Evolutionary conservation across 2,113 vertebrate genomes (phyloP).

Genomic region (Pungitius pungitius): DNA sequence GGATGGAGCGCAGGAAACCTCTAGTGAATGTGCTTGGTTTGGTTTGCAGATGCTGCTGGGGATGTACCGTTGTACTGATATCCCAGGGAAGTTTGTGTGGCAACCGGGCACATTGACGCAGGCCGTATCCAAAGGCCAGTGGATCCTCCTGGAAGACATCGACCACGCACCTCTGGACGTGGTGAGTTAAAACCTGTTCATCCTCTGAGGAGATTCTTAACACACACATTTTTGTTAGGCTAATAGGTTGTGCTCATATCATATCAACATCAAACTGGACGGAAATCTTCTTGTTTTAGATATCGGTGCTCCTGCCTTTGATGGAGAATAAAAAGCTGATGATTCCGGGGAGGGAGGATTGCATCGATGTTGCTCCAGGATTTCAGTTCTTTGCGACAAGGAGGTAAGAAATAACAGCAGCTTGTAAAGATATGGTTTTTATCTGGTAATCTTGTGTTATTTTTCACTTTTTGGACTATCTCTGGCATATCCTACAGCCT

Average conservation of each 20-base stretch:
- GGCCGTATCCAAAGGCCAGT: constrained; percentile 90
- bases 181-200: constrained; percentile 76
- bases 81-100: constrained; percentile 97
- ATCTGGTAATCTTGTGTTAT: not conserved
- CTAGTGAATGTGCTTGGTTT: not conserved
- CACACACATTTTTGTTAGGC: not conserved
- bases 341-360: constrained; percentile 93
- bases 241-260: not conserved
- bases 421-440: not conserved
- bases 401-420: constrained; percentile 79
- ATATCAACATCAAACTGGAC: not conserved
- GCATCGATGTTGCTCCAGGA: constrained; percentile 89
- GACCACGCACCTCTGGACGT: constrained; percentile 97
- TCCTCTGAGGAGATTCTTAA: not conserved
- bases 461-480: not conserved
- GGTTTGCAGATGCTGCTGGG: constrained; percentile 88
- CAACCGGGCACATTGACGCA: constrained; percentile 93
- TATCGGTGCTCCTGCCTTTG: constrained; percentile 93
- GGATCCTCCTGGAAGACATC: constrained; percentile 97
- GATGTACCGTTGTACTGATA: constrained; percentile 96
- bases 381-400: constrained; percentile 98
- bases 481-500: not conserved
- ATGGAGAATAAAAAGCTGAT: constrained; percentile 93
- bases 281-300: constrained; percentile 70
- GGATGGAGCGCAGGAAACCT: not conserved